These are phyloP conservation scores for Dicyrtoma fusca DNA, from an alignment of 2,888 invertebrate species.

Conservation along the genomic window DNA sequence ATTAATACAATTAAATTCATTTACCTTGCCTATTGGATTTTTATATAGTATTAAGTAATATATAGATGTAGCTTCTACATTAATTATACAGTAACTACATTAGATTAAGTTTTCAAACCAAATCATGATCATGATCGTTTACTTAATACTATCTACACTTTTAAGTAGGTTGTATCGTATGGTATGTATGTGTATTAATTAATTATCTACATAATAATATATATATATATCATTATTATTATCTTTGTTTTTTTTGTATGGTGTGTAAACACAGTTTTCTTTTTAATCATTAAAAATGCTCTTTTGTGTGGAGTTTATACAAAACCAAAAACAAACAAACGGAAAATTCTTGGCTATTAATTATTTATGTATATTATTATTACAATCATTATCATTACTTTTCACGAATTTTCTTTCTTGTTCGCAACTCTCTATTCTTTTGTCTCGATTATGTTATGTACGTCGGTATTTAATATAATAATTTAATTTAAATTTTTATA, in stretches of 20 bases:
- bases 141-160: too few relatives aligned
- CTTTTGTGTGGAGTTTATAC: slow-evolving; percentile 29
- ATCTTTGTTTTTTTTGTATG: slow-evolving; percentile 21
- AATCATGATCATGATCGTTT: too few relatives aligned
- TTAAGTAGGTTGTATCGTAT: neutral
- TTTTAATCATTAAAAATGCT: slow-evolving; percentile 20
- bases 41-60: too few relatives aligned
- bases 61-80: too few relatives aligned
- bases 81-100: too few relatives aligned
- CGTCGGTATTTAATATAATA: neutral
- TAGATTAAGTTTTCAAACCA: too few relatives aligned
- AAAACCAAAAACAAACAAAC: slow-evolving; percentile 9
- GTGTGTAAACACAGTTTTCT: slow-evolving; percentile 26
- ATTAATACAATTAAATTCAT: too few relatives aligned
- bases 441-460: neutral
- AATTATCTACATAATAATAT: neutral
- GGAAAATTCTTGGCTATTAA: neutral
- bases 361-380: slow-evolving; percentile 7
- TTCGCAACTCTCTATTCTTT: neutral
- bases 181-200: neutral
- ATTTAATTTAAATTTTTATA: too few relatives aligned
- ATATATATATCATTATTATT: slow-evolving; percentile 18
- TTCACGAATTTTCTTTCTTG: neutral
- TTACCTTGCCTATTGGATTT: too few relatives aligned
- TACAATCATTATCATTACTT: too few relatives aligned